Percentiles rank a stretch among this genome's conserved stretches.
phyloP scores from a whole-genome alignment of 1,140 invertebrate species.

The Babylonia areolata region DNA sequence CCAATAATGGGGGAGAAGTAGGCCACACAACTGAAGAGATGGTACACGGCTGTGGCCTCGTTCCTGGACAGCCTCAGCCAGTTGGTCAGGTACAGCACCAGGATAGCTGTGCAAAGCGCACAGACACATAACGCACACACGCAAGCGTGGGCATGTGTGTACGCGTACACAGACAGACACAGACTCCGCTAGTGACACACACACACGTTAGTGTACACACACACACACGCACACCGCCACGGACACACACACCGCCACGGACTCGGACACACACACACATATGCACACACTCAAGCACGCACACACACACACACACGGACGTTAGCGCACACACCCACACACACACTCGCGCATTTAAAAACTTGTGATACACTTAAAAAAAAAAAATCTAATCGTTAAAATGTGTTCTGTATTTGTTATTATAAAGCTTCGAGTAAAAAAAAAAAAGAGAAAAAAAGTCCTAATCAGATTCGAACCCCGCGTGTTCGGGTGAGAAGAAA shows the following conservation, averaged over 20 bases:
- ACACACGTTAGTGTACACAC: not conserved
- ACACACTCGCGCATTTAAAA: not conserved
- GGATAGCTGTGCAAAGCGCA: conserved; percentile 81
- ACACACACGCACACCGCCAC: not conserved
- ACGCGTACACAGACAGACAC: not conserved
- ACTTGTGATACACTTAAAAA: too few species aligned
- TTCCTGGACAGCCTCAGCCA: conserved; percentile 79
- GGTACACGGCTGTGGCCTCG: conserved; percentile 87
- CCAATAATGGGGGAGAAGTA: conserved; percentile 92
- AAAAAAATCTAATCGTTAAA: too few species aligned
- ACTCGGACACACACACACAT: not conserved
- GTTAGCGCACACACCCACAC: not conserved
- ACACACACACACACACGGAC: not conserved
- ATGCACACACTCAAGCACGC: not conserved
- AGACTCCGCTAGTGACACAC: not conserved
- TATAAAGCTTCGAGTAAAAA: too few species aligned
- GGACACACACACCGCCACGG: not conserved
- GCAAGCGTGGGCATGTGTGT: not conserved
- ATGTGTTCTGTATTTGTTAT: too few species aligned
- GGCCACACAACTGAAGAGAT: conserved; percentile 87
- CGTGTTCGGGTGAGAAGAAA: too few species aligned
- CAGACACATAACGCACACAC: not conserved
- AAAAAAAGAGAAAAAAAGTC: too few species aligned
- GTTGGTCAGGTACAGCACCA: conserved; percentile 86
- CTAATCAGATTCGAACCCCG: too few species aligned